These are phyloP conservation scores for Mionectes olivaceus DNA, from an alignment of 2,797 vertebrate genomes.

Conservation along the genomic window DNA sequence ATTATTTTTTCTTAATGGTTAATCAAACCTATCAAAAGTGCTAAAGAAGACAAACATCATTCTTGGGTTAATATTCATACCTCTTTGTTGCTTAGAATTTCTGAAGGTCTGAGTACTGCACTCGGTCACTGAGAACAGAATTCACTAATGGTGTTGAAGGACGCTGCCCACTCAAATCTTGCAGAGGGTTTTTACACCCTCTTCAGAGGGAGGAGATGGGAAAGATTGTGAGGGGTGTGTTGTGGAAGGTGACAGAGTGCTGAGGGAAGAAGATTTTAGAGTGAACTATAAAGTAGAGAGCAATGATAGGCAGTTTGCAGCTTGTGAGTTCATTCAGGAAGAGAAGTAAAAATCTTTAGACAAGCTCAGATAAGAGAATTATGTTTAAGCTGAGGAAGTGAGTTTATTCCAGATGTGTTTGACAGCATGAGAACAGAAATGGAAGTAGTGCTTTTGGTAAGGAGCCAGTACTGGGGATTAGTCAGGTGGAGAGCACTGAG, in stretches of 20 bases:
- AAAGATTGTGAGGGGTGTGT: neutral
- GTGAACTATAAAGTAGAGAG: neutral
- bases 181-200: neutral
- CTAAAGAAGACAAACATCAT: neutral
- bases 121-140: neutral
- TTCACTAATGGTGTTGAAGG: neutral
- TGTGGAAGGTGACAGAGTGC: neutral
- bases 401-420: conserved; percentile 71
- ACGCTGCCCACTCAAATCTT: neutral
- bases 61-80: neutral
- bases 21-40: neutral
- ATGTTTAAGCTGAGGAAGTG: conserved; percentile 51
- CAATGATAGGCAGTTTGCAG: neutral
- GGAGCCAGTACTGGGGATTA: conserved; percentile 66
- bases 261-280: neutral
- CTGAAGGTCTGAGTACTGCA: neutral
- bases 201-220: neutral
- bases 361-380: conserved; percentile 57
- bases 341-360: conserved; percentile 44
- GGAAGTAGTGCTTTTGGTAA: conserved; percentile 63
- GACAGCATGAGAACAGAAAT: conserved; percentile 70
- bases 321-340: neutral
- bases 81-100: neutral
- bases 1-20: neutral
- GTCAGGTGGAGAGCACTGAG: conserved; percentile 67